These are phyloP conservation scores for Bos javanicus DNA, from an alignment of 2,113 vertebrate species.

Conservation along the genomic window DNA sequence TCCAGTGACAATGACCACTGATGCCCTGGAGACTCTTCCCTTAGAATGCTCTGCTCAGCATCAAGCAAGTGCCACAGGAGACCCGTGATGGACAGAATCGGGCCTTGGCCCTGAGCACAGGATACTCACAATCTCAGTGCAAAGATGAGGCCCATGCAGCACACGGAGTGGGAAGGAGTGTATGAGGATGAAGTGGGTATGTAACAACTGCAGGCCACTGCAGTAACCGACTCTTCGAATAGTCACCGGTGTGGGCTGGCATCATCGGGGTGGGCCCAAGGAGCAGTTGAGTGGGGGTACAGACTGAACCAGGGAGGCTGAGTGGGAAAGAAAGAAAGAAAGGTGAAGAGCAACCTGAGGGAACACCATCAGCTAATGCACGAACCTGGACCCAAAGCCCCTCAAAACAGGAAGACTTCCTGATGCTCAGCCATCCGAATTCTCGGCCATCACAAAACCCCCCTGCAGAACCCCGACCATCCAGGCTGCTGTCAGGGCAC, in stretches of 20 bases:
- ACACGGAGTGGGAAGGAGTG: neutral
- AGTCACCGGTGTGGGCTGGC: neutral
- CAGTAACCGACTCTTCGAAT: neutral
- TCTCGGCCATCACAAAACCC: neutral
- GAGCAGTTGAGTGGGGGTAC: neutral
- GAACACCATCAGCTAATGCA: neutral
- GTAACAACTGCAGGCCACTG: too few relatives aligned
- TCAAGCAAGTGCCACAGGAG: neutral
- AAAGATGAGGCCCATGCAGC: neutral
- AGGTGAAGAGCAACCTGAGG: neutral
- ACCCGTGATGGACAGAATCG: neutral
- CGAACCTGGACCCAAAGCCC: neutral
- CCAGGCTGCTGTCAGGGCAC: neutral
- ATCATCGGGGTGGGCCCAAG: neutral
- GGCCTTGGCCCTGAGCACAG: neutral
- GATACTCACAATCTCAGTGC: neutral
- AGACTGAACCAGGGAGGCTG: neutral
- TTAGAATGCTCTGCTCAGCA: neutral
- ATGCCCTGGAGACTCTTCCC: neutral
- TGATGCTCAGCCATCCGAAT: neutral
- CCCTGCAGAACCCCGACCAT: neutral
- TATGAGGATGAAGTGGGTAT: neutral
- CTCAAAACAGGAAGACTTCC: neutral
- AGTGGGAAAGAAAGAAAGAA: neutral
- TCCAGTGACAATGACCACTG: neutral